These are phyloP conservation scores for Petrocephalus schoutedeni DNA, from an alignment of 2,797 vertebrate genomes.

Conservation along the genomic window DNA sequence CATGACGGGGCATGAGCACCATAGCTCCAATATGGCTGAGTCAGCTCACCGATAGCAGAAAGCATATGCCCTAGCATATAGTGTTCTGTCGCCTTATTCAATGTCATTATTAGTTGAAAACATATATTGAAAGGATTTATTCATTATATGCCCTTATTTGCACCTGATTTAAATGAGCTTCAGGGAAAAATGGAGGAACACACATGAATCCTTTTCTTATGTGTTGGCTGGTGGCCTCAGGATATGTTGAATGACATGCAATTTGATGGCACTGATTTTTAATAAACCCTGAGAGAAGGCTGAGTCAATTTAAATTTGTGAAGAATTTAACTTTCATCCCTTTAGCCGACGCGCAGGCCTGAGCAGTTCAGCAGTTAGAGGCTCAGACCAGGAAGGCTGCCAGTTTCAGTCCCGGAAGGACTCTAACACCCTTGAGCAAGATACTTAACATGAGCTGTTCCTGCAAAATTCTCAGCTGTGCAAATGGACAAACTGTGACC, in stretches of 20 bases:
- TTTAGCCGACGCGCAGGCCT: neutral
- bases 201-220: neutral
- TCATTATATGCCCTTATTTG: neutral
- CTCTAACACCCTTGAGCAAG: neutral
- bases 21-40: neutral
- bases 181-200: neutral
- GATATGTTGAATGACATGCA: neutral
- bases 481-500: neutral
- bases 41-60: neutral
- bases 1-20: neutral
- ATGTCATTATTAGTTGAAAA: neutral
- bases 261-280: neutral
- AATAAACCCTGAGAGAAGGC: neutral
- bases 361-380: neutral
- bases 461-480: neutral
- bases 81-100: neutral
- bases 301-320: neutral
- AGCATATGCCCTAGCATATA: neutral
- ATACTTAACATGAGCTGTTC: neutral
- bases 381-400: neutral
- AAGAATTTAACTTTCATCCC: neutral
- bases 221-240: neutral
- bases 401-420: neutral
- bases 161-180: neutral
- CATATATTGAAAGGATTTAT: neutral